Evolutionary conservation across 2,797 vertebrate species (phyloP), one percentile per base, ranked within the genome.

Genomic region (Karalla daura): DNA sequence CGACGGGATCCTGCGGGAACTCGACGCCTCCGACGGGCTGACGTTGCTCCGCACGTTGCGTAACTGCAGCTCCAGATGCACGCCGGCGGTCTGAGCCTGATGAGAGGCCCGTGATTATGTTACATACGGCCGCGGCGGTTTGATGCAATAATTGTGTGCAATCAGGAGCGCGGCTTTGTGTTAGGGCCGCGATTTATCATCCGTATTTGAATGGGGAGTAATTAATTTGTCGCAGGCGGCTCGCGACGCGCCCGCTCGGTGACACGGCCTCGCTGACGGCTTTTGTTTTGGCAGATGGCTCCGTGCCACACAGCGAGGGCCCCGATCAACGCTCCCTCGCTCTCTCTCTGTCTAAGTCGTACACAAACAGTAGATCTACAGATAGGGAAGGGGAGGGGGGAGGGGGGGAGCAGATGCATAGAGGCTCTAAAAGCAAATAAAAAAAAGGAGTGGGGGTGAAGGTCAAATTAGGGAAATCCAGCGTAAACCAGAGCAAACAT

Each of bases 71-170:
- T 81, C 77, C 87, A 88, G 83, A 84, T 80, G 86, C 86, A 74
- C 69, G 36, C 78, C 36, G 81, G 85, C 23, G 88, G 87, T 92
- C 90, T 82, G 40, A 73, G 70, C 63, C 68, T 90, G 89, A 93
- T 92, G 92, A 93, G 83, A 89, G 73, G 47, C 74, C n/a, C 1
- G 52, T 78, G 90, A 92, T 93, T 92, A 83, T 79, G 87, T 92
- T 91, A 89, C 91, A 91, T 85, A 87, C 55, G 52, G 41, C n/a
- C n/a, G n/a, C 64, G 30, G 83, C 7, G 76, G 90, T 89, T 86
- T 66, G 83, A 86, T 78, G 88, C 81, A 83, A 81, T 89, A 91
- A 93, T 91, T 90, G 84, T 90, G 84, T 76, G 87, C 76, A 92
- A 92, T 93, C 91, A 93, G 84, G 76, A 80, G 78, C 63, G 30